A percentile compares a stretch with the other conserved stretches of the same genome.
phyloP scores from a whole-genome alignment of 2,113 vertebrate species.

The Leptodactylus fuscus region DNA sequence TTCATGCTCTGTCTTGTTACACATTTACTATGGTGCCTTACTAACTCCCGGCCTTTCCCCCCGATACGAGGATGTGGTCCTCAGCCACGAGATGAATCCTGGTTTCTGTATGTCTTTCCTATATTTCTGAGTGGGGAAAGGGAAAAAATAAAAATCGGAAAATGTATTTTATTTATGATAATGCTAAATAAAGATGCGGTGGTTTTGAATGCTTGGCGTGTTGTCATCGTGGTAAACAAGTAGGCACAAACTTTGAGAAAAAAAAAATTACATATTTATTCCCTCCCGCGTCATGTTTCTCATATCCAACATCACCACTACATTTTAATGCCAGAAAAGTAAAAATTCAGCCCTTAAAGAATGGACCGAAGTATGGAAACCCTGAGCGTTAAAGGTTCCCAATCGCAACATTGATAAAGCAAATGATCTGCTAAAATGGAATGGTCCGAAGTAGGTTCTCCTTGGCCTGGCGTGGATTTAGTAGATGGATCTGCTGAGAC shows the following conservation, averaged over 20 bases:
- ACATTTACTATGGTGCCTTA: constrained; percentile 38
- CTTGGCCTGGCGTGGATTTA: no score
- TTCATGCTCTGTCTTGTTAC: constrained; percentile 23
- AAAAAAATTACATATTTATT: neutral
- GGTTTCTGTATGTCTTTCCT: constrained; percentile 64
- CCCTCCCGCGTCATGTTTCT: neutral
- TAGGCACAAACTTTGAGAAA: neutral
- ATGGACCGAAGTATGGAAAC: no score
- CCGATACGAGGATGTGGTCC: neutral
- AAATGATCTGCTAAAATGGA: no score
- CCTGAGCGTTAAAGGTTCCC: neutral
- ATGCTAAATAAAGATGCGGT: constrained; percentile 74
- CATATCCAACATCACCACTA: no score
- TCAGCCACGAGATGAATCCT: constrained; percentile 55
- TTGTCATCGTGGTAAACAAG: neutral
- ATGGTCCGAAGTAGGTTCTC: no score
- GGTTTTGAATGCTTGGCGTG: constrained; percentile 64
- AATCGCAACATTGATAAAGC: no score
- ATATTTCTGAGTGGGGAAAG: constrained; percentile 69
- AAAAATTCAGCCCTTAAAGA: no score
- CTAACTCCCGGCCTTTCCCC: neutral
- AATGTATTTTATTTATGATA: constrained; percentile 74
- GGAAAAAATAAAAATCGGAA: constrained; percentile 66
- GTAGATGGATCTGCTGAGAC: no score
- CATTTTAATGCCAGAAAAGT: no score